Evolutionary conservation across 2,113 vertebrate genomes (phyloP), one percentile per base, ranked within the genome.

Genomic region (Zosterops borbonicus): DNA sequence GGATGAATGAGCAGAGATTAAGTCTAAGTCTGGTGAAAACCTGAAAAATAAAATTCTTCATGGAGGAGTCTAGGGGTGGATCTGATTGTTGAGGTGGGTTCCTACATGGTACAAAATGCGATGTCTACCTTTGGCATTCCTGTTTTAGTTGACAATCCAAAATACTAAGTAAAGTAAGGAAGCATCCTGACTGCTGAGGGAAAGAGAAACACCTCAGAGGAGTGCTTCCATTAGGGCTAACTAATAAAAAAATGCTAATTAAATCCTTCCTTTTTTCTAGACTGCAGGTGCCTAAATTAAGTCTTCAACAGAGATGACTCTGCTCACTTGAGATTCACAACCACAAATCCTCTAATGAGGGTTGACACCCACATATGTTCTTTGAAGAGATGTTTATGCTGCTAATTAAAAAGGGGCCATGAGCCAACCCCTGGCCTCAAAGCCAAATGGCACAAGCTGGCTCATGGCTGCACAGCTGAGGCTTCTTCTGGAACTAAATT

Each of bases 261-360:
- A 90, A 90, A 80, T 73, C 50, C 50, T 93, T 92, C 88, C 70
- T 41, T 35, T 97, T 94, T 94, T 83, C 68, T 88, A 50, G 46
- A 81, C 5, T 58, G 50, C 59, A 86, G 50, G 83, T 93, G 55
- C 64, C 88, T 92, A 35, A 77, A 62, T 76, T 69, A 87, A 87
- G 37, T 39, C 63, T 77, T 56, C 64, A 80, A 12, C 27, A 83
- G 59, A 52, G 42, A 77, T 67, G 58, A 74, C n/a, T 83, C 58
- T 88, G 59, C 63, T 80, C 35, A 14, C 71, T 77, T 65, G 76
- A 35, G 59, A 59, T 92, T 94, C 79, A 83, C 50, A 83, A 67
- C 50, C 59, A 59, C 59, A 83, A 50, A 80, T 83, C 46, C 33
- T 83, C 50, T 93, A 80, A 94, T 70, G 64, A 94, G 47, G 27